Evolutionary conservation across 1,140 invertebrate genomes (phyloP).

Genomic region (Drosophila baimaii): DNA sequence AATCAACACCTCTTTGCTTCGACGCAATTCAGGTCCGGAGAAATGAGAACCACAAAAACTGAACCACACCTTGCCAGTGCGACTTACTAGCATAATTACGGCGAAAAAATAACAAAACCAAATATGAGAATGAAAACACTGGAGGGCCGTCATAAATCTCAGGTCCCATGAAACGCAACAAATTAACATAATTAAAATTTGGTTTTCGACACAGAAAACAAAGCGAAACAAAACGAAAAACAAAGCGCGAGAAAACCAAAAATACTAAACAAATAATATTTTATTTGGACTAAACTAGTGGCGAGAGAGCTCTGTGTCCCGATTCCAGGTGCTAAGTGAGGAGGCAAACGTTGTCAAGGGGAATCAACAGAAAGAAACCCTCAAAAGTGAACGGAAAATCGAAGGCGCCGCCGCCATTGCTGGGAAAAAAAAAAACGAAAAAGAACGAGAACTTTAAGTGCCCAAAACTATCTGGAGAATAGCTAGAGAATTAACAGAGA

Average conservation of each 20-base stretch:
- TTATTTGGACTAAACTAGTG: constrained; percentile 78
- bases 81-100: constrained; percentile 66
- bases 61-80: constrained; percentile 49
- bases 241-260: constrained; percentile 35
- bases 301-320: constrained; percentile 13
- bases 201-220: constrained; percentile 78
- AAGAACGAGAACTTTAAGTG: constrained; percentile 13
- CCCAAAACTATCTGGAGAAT: constrained; percentile 2
- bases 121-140: constrained; percentile 10
- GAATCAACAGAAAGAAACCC: constrained; percentile 38
- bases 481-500: constrained; percentile 11
- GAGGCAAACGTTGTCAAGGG: constrained; percentile 66
- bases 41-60: constrained; percentile 44
- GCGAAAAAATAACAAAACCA: constrained; percentile 40
- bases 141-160: constrained; percentile 60
- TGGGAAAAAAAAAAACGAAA: constrained; percentile 16
- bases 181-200: constrained; percentile 83
- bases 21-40: constrained; percentile 41
- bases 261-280: constrained; percentile 70
- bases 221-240: constrained; percentile 60
- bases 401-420: constrained; percentile 26
- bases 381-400: constrained; percentile 32
- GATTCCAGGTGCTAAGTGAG: constrained; percentile 67
- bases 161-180: constrained; percentile 75
- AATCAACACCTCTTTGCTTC: constrained; percentile 72